Evolutionary conservation across 1,140 invertebrate genomes (phyloP).

Genomic region (Neoseiulus cucumeris): DNA sequence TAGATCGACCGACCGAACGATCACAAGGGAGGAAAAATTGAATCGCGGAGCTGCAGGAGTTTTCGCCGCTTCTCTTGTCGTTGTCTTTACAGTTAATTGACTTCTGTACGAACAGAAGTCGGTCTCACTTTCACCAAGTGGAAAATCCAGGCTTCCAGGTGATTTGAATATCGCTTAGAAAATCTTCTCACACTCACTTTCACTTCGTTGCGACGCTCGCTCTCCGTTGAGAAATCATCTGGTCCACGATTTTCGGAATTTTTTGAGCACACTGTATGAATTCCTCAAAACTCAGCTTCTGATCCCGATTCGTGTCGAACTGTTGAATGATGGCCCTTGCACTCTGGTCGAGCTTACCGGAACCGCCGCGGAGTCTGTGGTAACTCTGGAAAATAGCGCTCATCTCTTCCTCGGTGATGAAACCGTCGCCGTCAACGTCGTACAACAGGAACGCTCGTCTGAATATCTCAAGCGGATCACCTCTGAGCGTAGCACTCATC

Average conservation of each 20-base stretch:
- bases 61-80: too few species aligned
- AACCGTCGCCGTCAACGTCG: conserved; percentile 5
- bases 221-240: neutral
- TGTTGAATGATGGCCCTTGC: neutral
- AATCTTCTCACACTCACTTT: neutral
- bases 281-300: neutral
- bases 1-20: too few species aligned
- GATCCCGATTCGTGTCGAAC: neutral
- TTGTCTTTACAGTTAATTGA: too few species aligned
- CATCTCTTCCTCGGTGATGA: conserved; percentile 8
- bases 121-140: too few species aligned
- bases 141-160: too few species aligned
- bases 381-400: conserved; percentile 2
- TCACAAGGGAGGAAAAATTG: too few species aligned
- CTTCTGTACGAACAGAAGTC: too few species aligned
- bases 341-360: neutral
- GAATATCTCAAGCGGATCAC: conserved; percentile 3
- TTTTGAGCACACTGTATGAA: conserved; percentile 2
- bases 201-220: neutral
- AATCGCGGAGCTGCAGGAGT: too few species aligned
- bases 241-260: conserved; percentile 9
- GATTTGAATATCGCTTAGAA: too few species aligned
- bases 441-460: neutral
- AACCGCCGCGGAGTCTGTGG: neutral
- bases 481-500: neutral